phyloP scores from a whole-genome alignment of 2,888 invertebrate species.

The Actias luna region DNA sequence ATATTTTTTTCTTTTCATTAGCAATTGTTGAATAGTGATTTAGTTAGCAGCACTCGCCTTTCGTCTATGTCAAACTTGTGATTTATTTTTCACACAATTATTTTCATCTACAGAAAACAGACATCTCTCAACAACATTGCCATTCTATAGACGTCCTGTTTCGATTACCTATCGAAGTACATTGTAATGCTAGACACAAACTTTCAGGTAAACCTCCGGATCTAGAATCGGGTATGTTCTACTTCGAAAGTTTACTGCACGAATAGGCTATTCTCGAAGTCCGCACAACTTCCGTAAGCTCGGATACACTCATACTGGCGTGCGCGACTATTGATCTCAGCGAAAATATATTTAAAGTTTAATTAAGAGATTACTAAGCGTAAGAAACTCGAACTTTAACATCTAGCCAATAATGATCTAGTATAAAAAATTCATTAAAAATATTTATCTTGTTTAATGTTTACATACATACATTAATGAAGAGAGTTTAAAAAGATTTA shows the following conservation, averaged over 20 bases:
- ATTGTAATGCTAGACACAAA: constrained; percentile 3
- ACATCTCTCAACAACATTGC: not conserved
- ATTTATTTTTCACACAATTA: not conserved
- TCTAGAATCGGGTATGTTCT: constrained; percentile 12
- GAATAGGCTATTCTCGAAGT: constrained; percentile 6
- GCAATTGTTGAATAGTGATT: too few relatives aligned
- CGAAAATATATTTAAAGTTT: not conserved
- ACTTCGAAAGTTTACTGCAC: constrained; percentile 7
- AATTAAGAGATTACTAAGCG: not conserved
- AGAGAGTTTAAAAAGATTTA: not conserved
- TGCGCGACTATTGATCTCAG: not conserved
- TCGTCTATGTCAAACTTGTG: not conserved
- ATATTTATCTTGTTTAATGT: not conserved
- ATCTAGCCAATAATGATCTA: too few relatives aligned
- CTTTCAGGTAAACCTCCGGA: constrained; percentile 16
- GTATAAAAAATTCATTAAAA: too few relatives aligned
- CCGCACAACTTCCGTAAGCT: constrained; percentile 36
- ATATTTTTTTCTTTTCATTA: too few relatives aligned
- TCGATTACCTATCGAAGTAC: not conserved
- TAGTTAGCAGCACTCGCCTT: too few relatives aligned
- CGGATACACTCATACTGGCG: constrained; percentile 11
- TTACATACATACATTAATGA: not conserved
- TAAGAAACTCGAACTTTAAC: too few relatives aligned
- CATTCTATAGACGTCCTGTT: not conserved
- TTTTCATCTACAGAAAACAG: not conserved